phyloP scores from a whole-genome alignment of 2,797 vertebrate species.

The Chiloscyllium punctatum region DNA sequence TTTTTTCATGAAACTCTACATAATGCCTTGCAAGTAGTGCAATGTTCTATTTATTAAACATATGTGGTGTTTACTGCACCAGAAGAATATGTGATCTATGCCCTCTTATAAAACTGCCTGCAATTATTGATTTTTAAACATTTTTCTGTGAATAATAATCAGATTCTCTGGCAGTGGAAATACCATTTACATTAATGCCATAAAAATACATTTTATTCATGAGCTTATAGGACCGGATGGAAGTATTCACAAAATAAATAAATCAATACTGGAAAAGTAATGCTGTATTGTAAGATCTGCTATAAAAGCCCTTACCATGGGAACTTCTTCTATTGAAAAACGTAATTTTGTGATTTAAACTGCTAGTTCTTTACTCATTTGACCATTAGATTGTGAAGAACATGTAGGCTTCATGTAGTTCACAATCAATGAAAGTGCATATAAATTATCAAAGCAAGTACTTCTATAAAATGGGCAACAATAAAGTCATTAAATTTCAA shows the following conservation, averaged over 20 bases:
- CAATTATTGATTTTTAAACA: constrained; percentile 3
- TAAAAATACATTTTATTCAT: neutral
- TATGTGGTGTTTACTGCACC: neutral
- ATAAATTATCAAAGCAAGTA: neutral
- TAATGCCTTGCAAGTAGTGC: neutral
- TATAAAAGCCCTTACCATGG: neutral
- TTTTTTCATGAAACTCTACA: neutral
- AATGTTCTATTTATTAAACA: neutral
- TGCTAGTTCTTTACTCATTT: neutral
- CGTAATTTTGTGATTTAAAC: neutral
- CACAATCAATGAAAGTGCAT: neutral
- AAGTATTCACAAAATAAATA: neutral
- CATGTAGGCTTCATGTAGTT: neutral
- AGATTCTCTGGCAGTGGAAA: neutral
- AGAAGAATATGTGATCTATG: neutral
- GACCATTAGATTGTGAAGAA: neutral
- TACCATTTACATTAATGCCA: neutral
- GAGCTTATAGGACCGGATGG: neutral
- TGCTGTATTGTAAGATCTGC: neutral
- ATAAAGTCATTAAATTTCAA: neutral
- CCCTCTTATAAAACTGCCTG: neutral
- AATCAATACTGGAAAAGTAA: neutral
- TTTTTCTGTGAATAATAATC: neutral
- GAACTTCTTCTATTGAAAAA: neutral
- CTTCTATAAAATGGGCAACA: neutral